Conservation (phyloP, 2,113 vertebrate genomes). For the Acanthisitta chloris region DNA sequence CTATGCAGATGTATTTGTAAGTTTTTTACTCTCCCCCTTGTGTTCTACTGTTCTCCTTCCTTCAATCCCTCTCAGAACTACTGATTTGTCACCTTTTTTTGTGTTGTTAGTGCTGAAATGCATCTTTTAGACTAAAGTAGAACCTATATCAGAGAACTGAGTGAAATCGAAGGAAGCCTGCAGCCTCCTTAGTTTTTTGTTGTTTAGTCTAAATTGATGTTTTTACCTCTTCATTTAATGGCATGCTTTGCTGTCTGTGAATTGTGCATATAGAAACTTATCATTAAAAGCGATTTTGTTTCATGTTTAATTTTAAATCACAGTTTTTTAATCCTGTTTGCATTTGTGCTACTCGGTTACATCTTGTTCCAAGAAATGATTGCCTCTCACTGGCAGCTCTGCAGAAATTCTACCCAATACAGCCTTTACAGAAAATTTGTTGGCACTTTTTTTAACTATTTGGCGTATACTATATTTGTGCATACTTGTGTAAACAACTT, state of each 20-base stretch:
- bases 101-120: background rate
- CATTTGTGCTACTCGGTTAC: background rate
- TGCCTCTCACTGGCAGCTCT: background rate
- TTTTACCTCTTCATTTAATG: background rate
- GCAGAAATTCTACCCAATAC: background rate
- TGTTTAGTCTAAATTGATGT: background rate
- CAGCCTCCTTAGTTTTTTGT: background rate
- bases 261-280: background rate
- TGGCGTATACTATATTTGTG: background rate
- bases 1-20: background rate
- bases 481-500: background rate
- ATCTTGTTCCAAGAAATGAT: background rate
- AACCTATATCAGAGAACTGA: background rate
- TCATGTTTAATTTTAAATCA: background rate
- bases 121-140: background rate
- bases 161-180: background rate
- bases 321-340: background rate
- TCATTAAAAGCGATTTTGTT: background rate
- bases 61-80: background rate
- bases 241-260: background rate
- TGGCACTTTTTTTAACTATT: background rate
- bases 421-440: background rate
- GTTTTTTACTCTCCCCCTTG: background rate
- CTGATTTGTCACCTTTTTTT: background rate
- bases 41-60: background rate